Base-by-base conservation (phyloP, 1,140 invertebrate genomes). In the Ceratosolen solmsi region DNA sequence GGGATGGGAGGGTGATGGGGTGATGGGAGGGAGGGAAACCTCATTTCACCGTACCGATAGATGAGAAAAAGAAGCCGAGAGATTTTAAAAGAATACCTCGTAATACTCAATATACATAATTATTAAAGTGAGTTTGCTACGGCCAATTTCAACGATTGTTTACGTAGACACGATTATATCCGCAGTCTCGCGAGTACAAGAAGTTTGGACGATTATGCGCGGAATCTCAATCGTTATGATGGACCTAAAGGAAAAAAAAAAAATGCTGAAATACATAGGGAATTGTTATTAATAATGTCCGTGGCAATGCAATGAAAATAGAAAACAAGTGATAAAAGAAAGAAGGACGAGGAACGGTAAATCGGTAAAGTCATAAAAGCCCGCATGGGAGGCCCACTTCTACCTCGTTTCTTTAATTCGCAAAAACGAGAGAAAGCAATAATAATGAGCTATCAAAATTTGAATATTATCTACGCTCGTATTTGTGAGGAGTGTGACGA, bases 311-410 rank as follows among this genome's bases (percentile, higher is more conserved):
- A 70, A 46, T 25, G 13, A 46, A 41, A 70, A 70, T 70, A 46
- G 68, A 70, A 70, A 68, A 27, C 11, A 13, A n/a, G 72, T 20
- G 72, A 74, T 36, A 54, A 74, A 72, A 54, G 22, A 74, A 74
- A 58, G 51, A 74, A 36, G 72, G 51, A 74, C 72, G 54, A 74
- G 25, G 17, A 74, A 74, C 72, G 72, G 72, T 51, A 74, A 22
- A 36, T 70, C 4, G 68, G n/a, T 25, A 46, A 1, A 22, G 63
- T 46, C 68, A 46, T 46, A 30, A 70, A 70, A 46, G 8, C 41
- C 68, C n/a, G 41, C 41, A 41, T 46, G 2, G 20, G 33, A 70
- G 30, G 1, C 33, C 60, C 30, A 70, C 38, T 41, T 68, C 33
- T n/a, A 3, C 15, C 20, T 13, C 2, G 22, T 46, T 70, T 46